Conservation (phyloP, 2,888 invertebrate species). For the Eupithecia tripunctaria region DNA sequence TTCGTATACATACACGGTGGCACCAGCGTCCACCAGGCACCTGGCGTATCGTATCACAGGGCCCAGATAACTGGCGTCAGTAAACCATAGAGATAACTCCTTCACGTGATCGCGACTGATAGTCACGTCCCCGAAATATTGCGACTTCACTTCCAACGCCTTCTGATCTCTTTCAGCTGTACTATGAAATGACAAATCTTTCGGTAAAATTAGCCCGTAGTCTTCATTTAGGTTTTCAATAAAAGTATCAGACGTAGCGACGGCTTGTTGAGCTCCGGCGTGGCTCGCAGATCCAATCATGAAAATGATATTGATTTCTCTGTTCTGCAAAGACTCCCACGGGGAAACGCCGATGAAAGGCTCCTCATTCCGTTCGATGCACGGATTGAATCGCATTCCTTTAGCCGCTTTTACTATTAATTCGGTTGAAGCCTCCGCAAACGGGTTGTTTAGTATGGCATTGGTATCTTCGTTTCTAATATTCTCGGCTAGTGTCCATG, state of each 20-base stretch:
- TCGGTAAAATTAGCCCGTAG: slow-evolving; percentile 56
- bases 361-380: slow-evolving; percentile 55
- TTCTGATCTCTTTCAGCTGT: slow-evolving; percentile 43
- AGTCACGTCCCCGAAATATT: slow-evolving; percentile 60
- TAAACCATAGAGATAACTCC: slow-evolving; percentile 58
- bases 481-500: slow-evolving; percentile 61
- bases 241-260: slow-evolving; percentile 50
- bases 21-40: slow-evolving; percentile 58
- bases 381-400: slow-evolving; percentile 59
- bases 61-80: slow-evolving; percentile 65
- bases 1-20: slow-evolving; percentile 83
- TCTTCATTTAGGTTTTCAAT: slow-evolving; percentile 57
- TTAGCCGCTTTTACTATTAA: slow-evolving; percentile 52
- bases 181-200: slow-evolving; percentile 60
- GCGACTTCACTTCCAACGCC: slow-evolving; percentile 53
- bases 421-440: slow-evolving; percentile 46
- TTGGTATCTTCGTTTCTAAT: slow-evolving; percentile 50
- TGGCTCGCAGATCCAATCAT: slow-evolving; percentile 68
- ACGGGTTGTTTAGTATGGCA: slow-evolving; percentile 37
- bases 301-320: slow-evolving; percentile 53
- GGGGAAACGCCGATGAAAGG: slow-evolving; percentile 62
- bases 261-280: slow-evolving; percentile 63
- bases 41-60: slow-evolving; percentile 65
- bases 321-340: slow-evolving; percentile 57
- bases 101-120: slow-evolving; percentile 51